These are phyloP conservation scores for Isotomurus palustris DNA, from an alignment of 2,888 invertebrate species.

Conservation along the genomic window DNA sequence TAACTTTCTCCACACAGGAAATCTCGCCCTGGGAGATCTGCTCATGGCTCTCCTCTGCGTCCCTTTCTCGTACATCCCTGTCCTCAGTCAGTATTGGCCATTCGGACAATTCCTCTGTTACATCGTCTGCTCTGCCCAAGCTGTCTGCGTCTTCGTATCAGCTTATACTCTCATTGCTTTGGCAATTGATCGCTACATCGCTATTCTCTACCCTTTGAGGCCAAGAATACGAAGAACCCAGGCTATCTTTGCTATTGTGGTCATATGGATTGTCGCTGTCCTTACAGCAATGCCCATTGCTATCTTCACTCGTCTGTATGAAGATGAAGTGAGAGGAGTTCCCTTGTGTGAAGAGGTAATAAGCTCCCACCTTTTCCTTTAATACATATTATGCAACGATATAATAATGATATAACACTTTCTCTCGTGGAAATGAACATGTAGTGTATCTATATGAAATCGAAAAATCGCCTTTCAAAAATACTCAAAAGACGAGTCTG, in stretches of 20 bases:
- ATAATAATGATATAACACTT: not conserved
- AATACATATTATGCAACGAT: too few species aligned
- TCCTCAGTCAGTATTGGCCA: constrained; percentile 78
- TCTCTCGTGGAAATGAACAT: not conserved
- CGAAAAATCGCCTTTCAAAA: not conserved
- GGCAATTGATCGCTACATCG: constrained; percentile 83
- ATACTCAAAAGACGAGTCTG: too few species aligned
- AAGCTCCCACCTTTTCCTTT: too few species aligned
- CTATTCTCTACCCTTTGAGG: constrained; percentile 80
- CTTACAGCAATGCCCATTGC: constrained; percentile 67
- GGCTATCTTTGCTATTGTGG: constrained; percentile 64
- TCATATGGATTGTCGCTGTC: constrained; percentile 77
- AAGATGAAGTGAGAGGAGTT: constrained; percentile 8
- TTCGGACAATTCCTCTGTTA: constrained; percentile 78
- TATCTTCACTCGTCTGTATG: constrained; percentile 63
- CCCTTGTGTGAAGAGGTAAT: constrained; percentile 41
- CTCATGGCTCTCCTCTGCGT: constrained; percentile 86
- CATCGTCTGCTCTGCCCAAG: constrained; percentile 57
- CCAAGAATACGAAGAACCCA: constrained; percentile 71
- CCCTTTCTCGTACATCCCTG: constrained; percentile 81
- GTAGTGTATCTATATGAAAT: not conserved
- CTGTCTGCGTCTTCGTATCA: constrained; percentile 58
- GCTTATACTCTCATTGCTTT: constrained; percentile 88
- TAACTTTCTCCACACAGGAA: too few species aligned
- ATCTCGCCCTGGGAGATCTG: constrained; percentile 63